Conservation (phyloP, 2,797 vertebrate species). For the Poecilia gillii region DNA sequence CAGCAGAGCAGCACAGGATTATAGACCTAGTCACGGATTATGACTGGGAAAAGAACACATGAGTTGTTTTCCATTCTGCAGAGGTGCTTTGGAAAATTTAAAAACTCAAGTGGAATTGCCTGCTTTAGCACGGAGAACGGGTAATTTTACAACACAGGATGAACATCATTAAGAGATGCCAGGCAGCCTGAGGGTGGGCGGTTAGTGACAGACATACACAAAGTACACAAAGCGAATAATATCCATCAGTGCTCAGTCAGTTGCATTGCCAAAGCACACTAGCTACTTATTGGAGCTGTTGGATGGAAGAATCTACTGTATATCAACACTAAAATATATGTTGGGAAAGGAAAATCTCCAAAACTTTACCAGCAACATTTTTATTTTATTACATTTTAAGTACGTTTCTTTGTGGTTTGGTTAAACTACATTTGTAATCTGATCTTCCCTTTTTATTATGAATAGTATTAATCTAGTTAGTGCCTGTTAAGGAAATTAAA, state of each 20-base stretch:
- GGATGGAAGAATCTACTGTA: not conserved
- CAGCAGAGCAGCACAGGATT: not conserved
- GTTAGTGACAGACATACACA: not conserved
- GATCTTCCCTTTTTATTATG: not conserved
- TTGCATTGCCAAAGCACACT: not conserved
- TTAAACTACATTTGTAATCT: not conserved
- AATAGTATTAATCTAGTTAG: not conserved
- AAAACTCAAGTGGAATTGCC: slow-evolving; percentile 16
- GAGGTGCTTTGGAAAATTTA: slow-evolving; percentile 40
- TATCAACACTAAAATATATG: not conserved
- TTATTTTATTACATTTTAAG: not conserved
- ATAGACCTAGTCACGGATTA: slow-evolving; percentile 31
- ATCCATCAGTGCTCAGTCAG: not conserved
- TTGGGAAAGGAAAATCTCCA: not conserved
- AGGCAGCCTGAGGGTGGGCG: slow-evolving; percentile 2
- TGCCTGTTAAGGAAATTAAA: not conserved
- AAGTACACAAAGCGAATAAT: not conserved
- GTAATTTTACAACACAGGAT: slow-evolving; percentile 8
- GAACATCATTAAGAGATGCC: not conserved
- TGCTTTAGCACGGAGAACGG: slow-evolving; percentile 21
- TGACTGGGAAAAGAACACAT: slow-evolving; percentile 12
- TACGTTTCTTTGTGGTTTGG: not conserved
- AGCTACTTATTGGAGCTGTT: not conserved
- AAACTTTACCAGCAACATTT: not conserved
- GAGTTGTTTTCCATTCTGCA: slow-evolving; percentile 40